Percentiles rank a stretch among this genome's conserved stretches.
phyloP scores from a whole-genome alignment of 2,888 invertebrate species.

The Drymonia ruficornis region DNA sequence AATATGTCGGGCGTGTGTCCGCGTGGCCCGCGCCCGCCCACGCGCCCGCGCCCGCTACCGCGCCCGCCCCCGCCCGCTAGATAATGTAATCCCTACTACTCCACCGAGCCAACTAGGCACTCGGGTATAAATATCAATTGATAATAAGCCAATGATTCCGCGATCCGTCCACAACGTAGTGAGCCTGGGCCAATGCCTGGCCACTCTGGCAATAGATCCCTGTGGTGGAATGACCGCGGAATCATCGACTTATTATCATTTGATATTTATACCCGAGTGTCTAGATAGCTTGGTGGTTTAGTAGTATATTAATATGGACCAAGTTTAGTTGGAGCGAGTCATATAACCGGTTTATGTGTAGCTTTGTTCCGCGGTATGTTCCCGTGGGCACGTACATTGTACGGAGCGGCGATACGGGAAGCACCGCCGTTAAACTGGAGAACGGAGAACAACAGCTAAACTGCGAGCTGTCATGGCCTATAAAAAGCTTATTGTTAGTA shows the following conservation, averaged over 20 bases:
- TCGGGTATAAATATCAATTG: too few relatives aligned
- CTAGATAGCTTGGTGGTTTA: too few relatives aligned
- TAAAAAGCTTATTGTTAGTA: not conserved
- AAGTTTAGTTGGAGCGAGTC: not conserved
- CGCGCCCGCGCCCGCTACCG: slow-evolving; percentile 14
- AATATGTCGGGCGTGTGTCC: slow-evolving; percentile 26
- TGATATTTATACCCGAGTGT: too few relatives aligned
- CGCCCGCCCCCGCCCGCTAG: slow-evolving; percentile 1
- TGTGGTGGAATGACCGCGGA: too few relatives aligned
- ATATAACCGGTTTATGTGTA: not conserved
- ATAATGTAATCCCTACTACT: too few relatives aligned
- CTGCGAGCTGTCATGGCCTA: not conserved
- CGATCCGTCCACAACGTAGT: too few relatives aligned
- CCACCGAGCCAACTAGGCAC: too few relatives aligned
- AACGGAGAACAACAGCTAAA: not conserved
- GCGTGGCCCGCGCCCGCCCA: slow-evolving; percentile 1
- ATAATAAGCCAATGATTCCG: too few relatives aligned
- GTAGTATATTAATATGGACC: not conserved
- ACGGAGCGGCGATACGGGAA: not conserved
- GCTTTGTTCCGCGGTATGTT: not conserved
- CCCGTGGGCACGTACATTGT: not conserved
- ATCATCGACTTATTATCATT: too few relatives aligned
- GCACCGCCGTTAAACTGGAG: not conserved
- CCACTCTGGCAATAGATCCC: too few relatives aligned
- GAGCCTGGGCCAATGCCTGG: too few relatives aligned